Percentiles rank a stretch among this genome's conserved stretches.
Evolutionary conservation across 1,140 invertebrate genomes (phyloP).

Genomic region (Bombus fervidus): DNA sequence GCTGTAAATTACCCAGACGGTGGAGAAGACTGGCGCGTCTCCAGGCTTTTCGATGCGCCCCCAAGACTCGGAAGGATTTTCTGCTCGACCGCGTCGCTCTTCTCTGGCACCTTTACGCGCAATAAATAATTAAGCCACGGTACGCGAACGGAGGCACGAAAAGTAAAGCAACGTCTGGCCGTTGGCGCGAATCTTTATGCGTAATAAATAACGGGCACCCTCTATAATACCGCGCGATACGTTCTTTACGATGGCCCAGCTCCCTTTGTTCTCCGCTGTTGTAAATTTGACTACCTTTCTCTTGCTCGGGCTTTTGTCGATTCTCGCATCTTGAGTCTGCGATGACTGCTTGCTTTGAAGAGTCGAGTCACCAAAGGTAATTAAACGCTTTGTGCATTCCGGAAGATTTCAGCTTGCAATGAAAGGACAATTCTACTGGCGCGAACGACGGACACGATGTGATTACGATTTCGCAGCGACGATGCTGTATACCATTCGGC

Average conservation of each 20-base stretch:
- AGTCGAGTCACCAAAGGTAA: background rate
- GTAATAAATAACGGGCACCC: constrained; percentile 5
- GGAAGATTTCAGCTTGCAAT: background rate
- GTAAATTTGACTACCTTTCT: background rate
- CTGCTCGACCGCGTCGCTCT: background rate
- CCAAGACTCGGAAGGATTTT: constrained; percentile 6
- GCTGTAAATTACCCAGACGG: constrained; percentile 45
- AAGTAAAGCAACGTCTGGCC: background rate
- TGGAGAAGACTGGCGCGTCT: constrained; percentile 48
- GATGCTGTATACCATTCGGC: too few species aligned
- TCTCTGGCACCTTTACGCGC: constrained; percentile 21
- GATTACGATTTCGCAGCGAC: too few species aligned
- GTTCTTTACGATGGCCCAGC: background rate
- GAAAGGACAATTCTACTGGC: background rate
- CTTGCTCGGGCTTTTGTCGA: background rate
- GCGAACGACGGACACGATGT: too few species aligned
- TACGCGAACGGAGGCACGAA: background rate
- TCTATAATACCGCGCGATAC: background rate
- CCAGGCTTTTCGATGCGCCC: constrained; percentile 61
- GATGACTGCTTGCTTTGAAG: background rate
- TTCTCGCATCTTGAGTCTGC: background rate
- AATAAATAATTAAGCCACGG: constrained; percentile 22
- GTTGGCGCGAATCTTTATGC: background rate
- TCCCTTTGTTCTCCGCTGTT: background rate
- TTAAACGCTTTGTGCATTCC: background rate